Base-by-base conservation (phyloP, 1,140 invertebrate genomes). In the Nasonia longicornis region DNA sequence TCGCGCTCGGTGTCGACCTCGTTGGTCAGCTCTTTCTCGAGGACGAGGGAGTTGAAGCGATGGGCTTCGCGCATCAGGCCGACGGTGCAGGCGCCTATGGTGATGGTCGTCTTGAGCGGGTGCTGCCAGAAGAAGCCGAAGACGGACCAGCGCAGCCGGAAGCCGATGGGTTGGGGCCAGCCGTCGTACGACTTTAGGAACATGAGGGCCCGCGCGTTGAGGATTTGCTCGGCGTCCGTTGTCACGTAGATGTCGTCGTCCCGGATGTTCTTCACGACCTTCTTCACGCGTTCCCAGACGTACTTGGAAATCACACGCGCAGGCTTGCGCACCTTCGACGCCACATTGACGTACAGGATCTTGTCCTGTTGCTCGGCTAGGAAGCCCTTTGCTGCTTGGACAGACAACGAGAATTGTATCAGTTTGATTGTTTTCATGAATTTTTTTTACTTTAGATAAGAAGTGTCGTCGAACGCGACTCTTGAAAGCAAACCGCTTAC, bases 41-140 rank as follows among this genome's bases (percentile, higher is more conserved):
- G 85, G 64, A 86, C 85, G 86, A 77, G 83, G 69, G 64, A 86
- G 85, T 90, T 86, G 77, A 87, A 85, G 70, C 85, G 81, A 86
- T 86, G 87, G 42, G 84, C 86, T 78, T 91, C 88, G 7, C 87
- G 86, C 31, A 92, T 87, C 45, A 91, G 88, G n/a, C 89, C 88
- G 6, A 92, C 83, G 2, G 91, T 92, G 74, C 89, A 92, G 0
- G 90, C 92, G 35, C 91, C 90, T 22, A 91, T 87, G 26, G 87
- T 89, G 58, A 93, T 91, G 6, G 90, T 90, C 11, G 93, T 94
- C 82, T 91, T 93, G 31, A 90, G 86, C 16, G 93, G 93, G 88
- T 94, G 93, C 70, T 93, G 91, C 94, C 94, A 95, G 84, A 92
- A 95, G 83, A 94, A 95, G 16, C 94, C 94, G 85, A 93, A 95